Evolutionary conservation across 2,888 invertebrate species (phyloP), one percentile per base, ranked within the genome.

Genomic region (Pyralis farinalis): DNA sequence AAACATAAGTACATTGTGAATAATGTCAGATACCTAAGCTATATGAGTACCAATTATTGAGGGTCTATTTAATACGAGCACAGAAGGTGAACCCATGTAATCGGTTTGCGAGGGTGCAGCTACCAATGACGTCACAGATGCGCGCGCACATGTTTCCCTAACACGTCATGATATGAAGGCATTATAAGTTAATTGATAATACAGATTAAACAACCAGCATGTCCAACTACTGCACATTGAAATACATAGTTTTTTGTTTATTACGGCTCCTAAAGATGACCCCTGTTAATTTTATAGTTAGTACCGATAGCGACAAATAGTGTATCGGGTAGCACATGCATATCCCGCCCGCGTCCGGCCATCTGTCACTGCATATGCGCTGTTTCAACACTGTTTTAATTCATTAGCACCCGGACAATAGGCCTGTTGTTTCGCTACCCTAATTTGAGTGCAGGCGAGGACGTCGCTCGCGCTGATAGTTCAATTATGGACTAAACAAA

Each of bases 341-440:
- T 75, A 80, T 78, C 70, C 74, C 71, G 71, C 63, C 67, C 72
- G 80, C 80, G 83, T 79, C 76, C 81, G 81, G 82, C 86, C 87
- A 87, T 87, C 87, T 88, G 87, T 82, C 84, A 78, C 67, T 75
- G 64, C 83, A 86, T 85, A 82, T 87, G 86, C 63, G 79, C 71
- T 68, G 55, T 78, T 84, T 77, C 71, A 69, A 80, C 75, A 79
- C 68, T 74, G 76, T 83, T 84, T 82, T 85, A 86, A 86, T 87
- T 85, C 73, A 86, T 85, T 84, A 85, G 71, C 54, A 63, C 55
- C 61, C 63, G 66, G 57, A 82, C 80, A 82, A 85, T 76, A 65
- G 68, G 58, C 60, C 62, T 56, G 60, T 72, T 74, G 63, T 71
- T 72, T 62, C 53, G 51, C 65, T 61, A 67, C 69, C 71, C 72